Percentiles rank a stretch among this genome's conserved stretches.
These are phyloP conservation scores for Callocephalon fimbriatum DNA, from an alignment of 2,113 vertebrate genomes.

Conservation along the genomic window DNA sequence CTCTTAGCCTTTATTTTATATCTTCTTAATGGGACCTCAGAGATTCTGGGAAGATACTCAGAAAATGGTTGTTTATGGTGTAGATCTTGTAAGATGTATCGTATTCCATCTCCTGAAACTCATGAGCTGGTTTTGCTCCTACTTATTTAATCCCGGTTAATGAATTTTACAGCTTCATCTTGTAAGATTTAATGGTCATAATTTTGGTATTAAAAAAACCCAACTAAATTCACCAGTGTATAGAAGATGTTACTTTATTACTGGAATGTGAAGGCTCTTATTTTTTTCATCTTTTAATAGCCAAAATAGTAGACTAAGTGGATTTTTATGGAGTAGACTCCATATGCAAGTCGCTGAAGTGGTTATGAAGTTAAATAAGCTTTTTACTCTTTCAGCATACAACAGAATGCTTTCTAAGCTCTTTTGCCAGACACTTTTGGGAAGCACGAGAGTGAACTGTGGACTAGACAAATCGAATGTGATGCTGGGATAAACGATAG, in stretches of 20 bases:
- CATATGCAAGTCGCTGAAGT: background rate
- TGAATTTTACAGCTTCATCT: constrained; percentile 11
- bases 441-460: background rate
- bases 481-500: background rate
- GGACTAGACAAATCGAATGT: background rate
- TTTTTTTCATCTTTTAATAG: background rate
- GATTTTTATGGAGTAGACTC: background rate
- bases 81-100: background rate
- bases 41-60: background rate
- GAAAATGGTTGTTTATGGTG: background rate
- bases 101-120: background rate
- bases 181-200: background rate
- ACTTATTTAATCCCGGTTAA: constrained; percentile 7
- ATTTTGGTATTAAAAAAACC: background rate
- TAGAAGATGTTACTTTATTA: background rate
- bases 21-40: background rate
- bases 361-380: background rate
- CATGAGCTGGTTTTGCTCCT: background rate
- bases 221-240: accelerated
- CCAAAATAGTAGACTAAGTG: background rate
- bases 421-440: background rate
- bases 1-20: background rate
- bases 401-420: background rate
- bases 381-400: background rate
- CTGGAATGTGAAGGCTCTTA: background rate